Evolutionary conservation across 2,888 invertebrate species (phyloP).

Genomic region (Drosophila multiciliata): DNA sequence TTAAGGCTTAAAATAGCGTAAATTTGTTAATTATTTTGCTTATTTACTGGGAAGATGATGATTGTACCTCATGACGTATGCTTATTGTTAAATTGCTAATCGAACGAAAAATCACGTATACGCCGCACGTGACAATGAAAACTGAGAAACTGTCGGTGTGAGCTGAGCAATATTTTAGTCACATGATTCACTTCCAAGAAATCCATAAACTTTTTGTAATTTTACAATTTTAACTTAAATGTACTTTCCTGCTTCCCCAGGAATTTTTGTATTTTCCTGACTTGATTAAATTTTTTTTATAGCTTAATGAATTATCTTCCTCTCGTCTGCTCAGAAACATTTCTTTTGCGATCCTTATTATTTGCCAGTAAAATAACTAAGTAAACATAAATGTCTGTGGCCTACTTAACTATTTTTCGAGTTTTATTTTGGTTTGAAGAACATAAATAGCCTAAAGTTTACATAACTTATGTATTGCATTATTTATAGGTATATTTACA

Average conservation of each 20-base stretch:
- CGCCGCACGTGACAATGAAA: conserved; percentile 69
- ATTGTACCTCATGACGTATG: conserved; percentile 68
- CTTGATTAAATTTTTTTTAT: no score
- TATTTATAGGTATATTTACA: not conserved
- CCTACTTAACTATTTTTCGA: not conserved
- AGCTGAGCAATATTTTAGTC: conserved; percentile 39
- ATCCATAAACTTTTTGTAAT: conserved; percentile 33
- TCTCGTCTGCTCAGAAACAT: not conserved
- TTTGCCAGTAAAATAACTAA: not conserved
- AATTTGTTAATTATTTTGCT: conserved; percentile 7
- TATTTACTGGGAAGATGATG: conserved; percentile 27
- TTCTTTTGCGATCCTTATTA: not conserved
- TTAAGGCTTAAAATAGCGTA: not conserved
- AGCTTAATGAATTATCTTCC: not conserved
- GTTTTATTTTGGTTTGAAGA: not conserved
- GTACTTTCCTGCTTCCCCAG: not conserved
- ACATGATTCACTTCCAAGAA: conserved; percentile 49
- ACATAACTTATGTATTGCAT: not conserved
- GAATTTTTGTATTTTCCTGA: not conserved
- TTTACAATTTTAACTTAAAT: not conserved
- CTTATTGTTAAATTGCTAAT: conserved; percentile 47
- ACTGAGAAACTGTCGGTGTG: conserved; percentile 15
- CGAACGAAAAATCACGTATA: conserved; percentile 68
- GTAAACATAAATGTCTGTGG: not conserved
- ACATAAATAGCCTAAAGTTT: not conserved